Evolutionary conservation across 1,140 invertebrate species (phyloP).

Genomic region (Saccostrea cuccullata): DNA sequence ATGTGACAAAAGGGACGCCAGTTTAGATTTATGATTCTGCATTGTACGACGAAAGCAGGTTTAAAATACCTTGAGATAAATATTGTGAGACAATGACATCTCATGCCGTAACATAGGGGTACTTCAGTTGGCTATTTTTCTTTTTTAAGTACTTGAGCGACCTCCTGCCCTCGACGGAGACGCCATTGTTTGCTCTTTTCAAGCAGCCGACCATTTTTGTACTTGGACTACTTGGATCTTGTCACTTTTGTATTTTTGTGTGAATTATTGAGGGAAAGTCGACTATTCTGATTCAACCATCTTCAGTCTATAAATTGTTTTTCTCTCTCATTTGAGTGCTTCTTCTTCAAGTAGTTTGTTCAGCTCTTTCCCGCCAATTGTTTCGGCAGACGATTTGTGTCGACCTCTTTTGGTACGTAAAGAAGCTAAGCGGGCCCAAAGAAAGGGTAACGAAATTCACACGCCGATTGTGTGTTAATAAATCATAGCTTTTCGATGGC

Average conservation of each 20-base stretch:
- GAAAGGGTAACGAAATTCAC: constrained; percentile 14
- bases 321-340: constrained; percentile 15
- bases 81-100: constrained; percentile 23
- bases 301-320: constrained; percentile 32
- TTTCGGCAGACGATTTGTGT: constrained; percentile 32
- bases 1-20: constrained; percentile 23
- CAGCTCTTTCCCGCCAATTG: constrained; percentile 33
- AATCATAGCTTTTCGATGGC: background rate
- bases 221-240: constrained; percentile 30
- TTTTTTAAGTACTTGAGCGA: constrained; percentile 27
- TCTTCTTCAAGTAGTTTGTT: constrained; percentile 15
- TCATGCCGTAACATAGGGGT: constrained; percentile 21
- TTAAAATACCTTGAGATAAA: constrained; percentile 22
- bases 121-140: constrained; percentile 33
- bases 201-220: constrained; percentile 30
- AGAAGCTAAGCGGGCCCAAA: constrained; percentile 4
- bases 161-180: background rate
- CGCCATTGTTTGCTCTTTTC: constrained; percentile 36
- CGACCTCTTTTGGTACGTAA: constrained; percentile 19
- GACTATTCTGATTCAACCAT: constrained; percentile 23
- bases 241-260: constrained; percentile 35
- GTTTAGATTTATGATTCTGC: background rate
- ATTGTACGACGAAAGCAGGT: constrained; percentile 11
- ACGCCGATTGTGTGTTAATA: constrained; percentile 8
- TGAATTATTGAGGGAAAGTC: constrained; percentile 37